Percentiles rank a stretch among this genome's conserved stretches.
Conservation (phyloP, 2,888 invertebrate genomes). For the Drosophila demipolita region DNA sequence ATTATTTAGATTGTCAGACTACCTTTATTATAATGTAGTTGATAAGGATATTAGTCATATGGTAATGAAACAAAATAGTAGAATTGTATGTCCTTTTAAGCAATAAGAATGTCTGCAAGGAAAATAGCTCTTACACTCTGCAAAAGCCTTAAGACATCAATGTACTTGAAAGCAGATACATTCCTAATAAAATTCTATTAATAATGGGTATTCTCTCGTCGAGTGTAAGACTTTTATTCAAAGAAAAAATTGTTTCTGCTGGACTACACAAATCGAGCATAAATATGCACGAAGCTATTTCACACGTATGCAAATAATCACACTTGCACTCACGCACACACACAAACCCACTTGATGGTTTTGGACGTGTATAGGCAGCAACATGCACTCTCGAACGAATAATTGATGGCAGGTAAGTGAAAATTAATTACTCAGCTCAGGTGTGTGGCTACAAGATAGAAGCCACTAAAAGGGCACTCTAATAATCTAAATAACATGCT, state of each 20-base stretch:
- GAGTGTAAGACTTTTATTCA: slow-evolving; percentile 1
- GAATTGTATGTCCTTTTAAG: not conserved
- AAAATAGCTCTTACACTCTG: not conserved
- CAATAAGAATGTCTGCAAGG: not conserved
- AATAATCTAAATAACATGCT: not conserved
- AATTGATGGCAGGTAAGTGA: slow-evolving; percentile 61
- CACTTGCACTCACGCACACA: not conserved
- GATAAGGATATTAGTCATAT: not conserved
- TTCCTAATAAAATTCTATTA: not conserved
- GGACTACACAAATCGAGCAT: slow-evolving; percentile 54
- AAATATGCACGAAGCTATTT: slow-evolving; percentile 43
- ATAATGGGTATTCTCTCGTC: slow-evolving; percentile 3
- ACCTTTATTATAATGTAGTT: not conserved
- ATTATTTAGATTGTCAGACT: not conserved
- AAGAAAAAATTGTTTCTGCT: slow-evolving; percentile 46
- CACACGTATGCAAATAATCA: slow-evolving; percentile 23
- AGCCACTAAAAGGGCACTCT: slow-evolving; percentile 4
- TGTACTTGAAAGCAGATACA: not conserved
- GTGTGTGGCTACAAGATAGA: slow-evolving; percentile 7
- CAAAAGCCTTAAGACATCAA: not conserved
- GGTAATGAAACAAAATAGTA: not conserved
- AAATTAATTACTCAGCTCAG: slow-evolving; percentile 42
- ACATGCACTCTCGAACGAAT: slow-evolving; percentile 58
- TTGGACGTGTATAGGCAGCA: not conserved
- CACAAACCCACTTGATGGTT: not conserved